Evolutionary conservation across 1,140 invertebrate genomes (phyloP), one percentile per base, ranked within the genome.

Genomic region (Drosophila melanica): DNA sequence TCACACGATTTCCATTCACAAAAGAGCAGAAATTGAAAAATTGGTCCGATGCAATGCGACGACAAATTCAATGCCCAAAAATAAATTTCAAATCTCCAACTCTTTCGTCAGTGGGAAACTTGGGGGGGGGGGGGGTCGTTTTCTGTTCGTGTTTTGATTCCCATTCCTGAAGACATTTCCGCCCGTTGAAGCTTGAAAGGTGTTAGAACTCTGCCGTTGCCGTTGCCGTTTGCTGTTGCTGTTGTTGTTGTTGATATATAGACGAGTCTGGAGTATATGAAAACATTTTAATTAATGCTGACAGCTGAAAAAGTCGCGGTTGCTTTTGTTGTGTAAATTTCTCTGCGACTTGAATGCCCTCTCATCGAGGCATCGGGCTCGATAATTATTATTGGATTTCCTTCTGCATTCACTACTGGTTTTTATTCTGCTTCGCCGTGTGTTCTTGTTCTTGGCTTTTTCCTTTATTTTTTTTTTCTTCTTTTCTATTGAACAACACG

Each of bases 201-300:
- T 89, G 82, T 86, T 75, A 79, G 81, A 85, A 75, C 53, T 85
- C 81, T 41, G 71, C 66, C 75, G 80, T 54, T 75, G 51, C 14
- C n/a, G 18, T 39, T 6, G 39, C 54, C 9, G 63, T 39, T 39
- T 6, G 39, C 54, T 7, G 63, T 39, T 6, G 39, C 54, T 7
- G 67, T 27, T 27, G 27, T 27, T 27, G 27, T 7, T 7, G 27
- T 64, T 81, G 76, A 84, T 73, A 75, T 79, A 58, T 58, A 16
- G 42, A 11, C 58, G 30, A 35, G 58, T 60, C 27, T 20, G 42
- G 12, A 60, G 58, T 48, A 47, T 47, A 79, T 85, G 81, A 82
- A 81, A 89, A 82, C 84, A 87, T 89, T 87, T 87, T 89, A 87
- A 87, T 87, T 87, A 87, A 87, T 89, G 82, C 76, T 79, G 82